Evolutionary conservation across 2,888 invertebrate genomes (phyloP).

Genomic region (Tyria jacobaeae): DNA sequence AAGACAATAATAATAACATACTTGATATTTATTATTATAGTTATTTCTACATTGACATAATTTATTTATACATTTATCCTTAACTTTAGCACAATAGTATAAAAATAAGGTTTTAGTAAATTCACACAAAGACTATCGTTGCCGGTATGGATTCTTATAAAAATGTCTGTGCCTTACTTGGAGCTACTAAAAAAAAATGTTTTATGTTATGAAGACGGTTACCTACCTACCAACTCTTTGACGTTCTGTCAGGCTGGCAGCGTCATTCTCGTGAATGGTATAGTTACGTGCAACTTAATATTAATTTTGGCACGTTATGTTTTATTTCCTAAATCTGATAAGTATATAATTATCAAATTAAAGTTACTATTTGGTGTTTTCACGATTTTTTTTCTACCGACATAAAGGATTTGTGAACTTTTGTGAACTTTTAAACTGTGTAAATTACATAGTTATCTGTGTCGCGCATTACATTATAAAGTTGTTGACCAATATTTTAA

Average conservation of each 20-base stretch:
- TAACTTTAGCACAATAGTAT: background rate
- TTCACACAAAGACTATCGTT: background rate
- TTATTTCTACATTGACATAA: too few relatives aligned
- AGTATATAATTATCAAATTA: slow-evolving; percentile 15
- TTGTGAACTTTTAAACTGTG: slow-evolving; percentile 53
- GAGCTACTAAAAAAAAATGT: slow-evolving; percentile 18
- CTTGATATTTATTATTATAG: too few relatives aligned
- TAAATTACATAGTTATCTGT: slow-evolving; percentile 35
- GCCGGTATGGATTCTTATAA: slow-evolving; percentile 24
- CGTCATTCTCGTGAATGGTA: slow-evolving; percentile 52
- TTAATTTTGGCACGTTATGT: slow-evolving; percentile 22
- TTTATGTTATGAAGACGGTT: slow-evolving; percentile 40
- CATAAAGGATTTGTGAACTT: slow-evolving; percentile 34
- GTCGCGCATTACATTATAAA: slow-evolving; percentile 69
- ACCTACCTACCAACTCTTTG: too few relatives aligned
- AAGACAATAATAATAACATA: too few relatives aligned
- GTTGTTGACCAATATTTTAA: slow-evolving; percentile 67
- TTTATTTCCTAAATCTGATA: background rate
- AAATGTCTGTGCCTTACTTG: slow-evolving; percentile 16
- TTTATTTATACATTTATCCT: too few relatives aligned
- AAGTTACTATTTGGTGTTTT: slow-evolving; percentile 13
- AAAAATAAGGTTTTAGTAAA: background rate
- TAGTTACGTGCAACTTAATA: slow-evolving; percentile 22
- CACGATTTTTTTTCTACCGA: slow-evolving; percentile 26
- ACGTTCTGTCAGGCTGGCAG: slow-evolving; percentile 45